These are phyloP conservation scores for Cryptus viduatorius DNA, from an alignment of 2,888 invertebrate genomes.

Conservation along the genomic window DNA sequence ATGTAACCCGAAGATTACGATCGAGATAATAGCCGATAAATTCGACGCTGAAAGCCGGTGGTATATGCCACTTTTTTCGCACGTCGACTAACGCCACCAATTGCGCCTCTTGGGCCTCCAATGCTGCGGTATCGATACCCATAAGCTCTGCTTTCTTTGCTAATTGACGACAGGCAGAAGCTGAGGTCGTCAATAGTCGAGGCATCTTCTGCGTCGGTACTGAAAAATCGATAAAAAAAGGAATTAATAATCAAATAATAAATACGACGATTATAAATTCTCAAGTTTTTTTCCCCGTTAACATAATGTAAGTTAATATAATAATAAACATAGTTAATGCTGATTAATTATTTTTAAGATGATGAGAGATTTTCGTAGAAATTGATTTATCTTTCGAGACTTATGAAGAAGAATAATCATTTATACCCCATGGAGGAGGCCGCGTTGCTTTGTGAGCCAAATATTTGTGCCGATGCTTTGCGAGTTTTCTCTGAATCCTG, in stretches of 20 bases:
- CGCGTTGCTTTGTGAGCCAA: slow-evolving; percentile 90
- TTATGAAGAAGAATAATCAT: neutral
- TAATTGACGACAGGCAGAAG: slow-evolving; percentile 94
- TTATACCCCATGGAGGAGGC: slow-evolving; percentile 93
- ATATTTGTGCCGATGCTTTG: slow-evolving; percentile 94
- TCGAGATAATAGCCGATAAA: slow-evolving; percentile 98
- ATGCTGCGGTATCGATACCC: slow-evolving; percentile 93
- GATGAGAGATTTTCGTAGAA: no score
- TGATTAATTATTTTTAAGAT: no score
- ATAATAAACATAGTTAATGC: no score
- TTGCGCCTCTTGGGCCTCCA: slow-evolving; percentile 94
- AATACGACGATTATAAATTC: no score
- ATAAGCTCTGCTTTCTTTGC: slow-evolving; percentile 95
- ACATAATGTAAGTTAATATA: no score
- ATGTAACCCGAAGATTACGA: slow-evolving; percentile 92
- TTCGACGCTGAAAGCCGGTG: slow-evolving; percentile 97
- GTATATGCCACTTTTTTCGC: slow-evolving; percentile 96
- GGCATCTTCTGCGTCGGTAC: slow-evolving; percentile 98
- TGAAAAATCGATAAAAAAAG: slow-evolving; percentile 47
- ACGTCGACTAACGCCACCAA: slow-evolving; percentile 93
- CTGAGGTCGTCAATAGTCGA: slow-evolving; percentile 94
- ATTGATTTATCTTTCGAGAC: neutral
- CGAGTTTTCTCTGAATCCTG: slow-evolving; percentile 92
- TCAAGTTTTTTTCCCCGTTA: no score
- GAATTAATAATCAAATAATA: neutral